These are phyloP conservation scores for Drosophila pandora DNA, from an alignment of 1,140 invertebrate genomes.

Conservation along the genomic window DNA sequence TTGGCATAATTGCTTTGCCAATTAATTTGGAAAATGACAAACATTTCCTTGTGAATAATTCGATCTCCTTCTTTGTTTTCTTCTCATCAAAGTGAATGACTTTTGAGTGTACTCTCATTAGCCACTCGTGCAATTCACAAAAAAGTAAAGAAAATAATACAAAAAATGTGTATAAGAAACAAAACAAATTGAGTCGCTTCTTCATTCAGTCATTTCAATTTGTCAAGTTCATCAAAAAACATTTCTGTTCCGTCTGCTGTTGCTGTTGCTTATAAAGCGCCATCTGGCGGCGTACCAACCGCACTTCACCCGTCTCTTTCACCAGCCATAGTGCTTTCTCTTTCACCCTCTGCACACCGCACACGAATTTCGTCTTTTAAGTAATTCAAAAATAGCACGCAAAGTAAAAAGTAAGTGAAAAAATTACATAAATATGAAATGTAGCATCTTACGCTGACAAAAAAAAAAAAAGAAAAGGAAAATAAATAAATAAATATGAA, in stretches of 20 bases:
- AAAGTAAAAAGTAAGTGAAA: conserved; percentile 72
- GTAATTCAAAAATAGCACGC: conserved; percentile 64
- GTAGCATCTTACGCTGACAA: conserved; percentile 52
- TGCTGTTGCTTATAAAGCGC: conserved; percentile 10
- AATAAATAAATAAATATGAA: conserved; percentile 23
- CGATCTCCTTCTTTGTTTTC: conserved; percentile 2
- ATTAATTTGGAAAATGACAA: neutral
- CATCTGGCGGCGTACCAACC: conserved; percentile 25
- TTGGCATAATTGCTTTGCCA: neutral
- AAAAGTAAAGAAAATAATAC: neutral
- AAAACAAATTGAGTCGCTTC: conserved; percentile 55
- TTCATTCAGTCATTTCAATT: conserved; percentile 57
- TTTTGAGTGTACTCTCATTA: conserved; percentile 51
- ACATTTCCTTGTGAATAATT: conserved; percentile 11
- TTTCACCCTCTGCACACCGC: neutral
- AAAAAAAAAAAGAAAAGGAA: conserved; percentile 30
- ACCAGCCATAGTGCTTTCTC: neutral
- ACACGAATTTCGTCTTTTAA: conserved; percentile 47
- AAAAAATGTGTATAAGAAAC: conserved; percentile 7
- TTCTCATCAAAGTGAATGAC: conserved; percentile 45
- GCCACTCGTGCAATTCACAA: conserved; percentile 39
- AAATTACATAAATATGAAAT: conserved; percentile 80
- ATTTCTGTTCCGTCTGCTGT: conserved; percentile 11
- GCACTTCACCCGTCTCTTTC: conserved; percentile 7
- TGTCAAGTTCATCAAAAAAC: conserved; percentile 61